Evolutionary conservation across 2,888 invertebrate genomes (phyloP), one percentile per base, ranked within the genome.

Genomic region (Leptarthrus brevirostris): DNA sequence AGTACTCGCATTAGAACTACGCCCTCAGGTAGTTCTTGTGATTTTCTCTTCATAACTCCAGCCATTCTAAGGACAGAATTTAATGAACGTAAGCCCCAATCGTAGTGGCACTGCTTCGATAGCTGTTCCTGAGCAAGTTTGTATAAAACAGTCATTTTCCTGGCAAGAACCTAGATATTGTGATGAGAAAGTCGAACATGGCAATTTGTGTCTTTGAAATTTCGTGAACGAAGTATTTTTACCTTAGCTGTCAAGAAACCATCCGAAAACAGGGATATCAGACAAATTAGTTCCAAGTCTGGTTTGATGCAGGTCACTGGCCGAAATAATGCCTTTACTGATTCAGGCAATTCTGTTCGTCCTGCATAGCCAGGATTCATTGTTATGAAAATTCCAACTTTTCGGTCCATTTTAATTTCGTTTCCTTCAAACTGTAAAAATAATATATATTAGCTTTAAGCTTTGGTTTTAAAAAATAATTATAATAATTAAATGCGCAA

Each of bases 321-420:
- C 8, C 97, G 87, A 84, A 97, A 97, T 30, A 96, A 86, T 0
- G 95, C 94, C 83, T 97, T 97, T 5, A 97, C 94, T 0, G 94
- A 94, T 84, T 96, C 96, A 0, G 96, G 97, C 30, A 97, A 86
- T 81, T 96, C 96, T 0, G 95, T 96, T 73, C 96, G 90, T 0
- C 96, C 95, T 0, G 95, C 95, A 81, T 96, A 96, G 0, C 96
- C 96, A 0, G 96, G 96, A 86, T 97, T 96, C 95, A 97, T 96
- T 0, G 96, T 97, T 72, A 96, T 95, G 84, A 97, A 97, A 76
- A 97, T 92, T 0, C 96, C 96, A 14, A 96, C 93, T 86, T 95
- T 94, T 4, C 87, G 86, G 85, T 96, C 95, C 82, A 97, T 84
- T 5, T 86, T 87, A 75, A 96, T 95, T 82, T 95, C 94, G 81